These are phyloP conservation scores for Epinotia bilunana DNA, from an alignment of 2,888 invertebrate species.

Conservation along the genomic window DNA sequence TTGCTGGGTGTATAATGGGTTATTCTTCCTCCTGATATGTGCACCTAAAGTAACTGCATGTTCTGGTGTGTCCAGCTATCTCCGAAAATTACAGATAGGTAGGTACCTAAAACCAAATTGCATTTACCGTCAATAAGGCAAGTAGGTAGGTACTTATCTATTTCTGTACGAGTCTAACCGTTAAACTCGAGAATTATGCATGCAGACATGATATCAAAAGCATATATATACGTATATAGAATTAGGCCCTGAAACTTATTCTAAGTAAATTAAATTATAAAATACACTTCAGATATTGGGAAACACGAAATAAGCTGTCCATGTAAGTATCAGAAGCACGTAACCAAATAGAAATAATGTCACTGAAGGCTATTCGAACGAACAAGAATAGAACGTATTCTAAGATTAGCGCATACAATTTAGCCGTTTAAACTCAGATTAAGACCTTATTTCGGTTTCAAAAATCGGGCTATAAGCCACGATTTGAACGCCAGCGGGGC, in stretches of 20 bases:
- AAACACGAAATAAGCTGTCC: slow-evolving; percentile 59
- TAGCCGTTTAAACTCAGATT: background rate
- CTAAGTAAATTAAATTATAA: slow-evolving; percentile 56
- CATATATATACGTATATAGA: slow-evolving; percentile 41
- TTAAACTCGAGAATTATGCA: background rate
- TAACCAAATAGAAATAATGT: slow-evolving; percentile 19
- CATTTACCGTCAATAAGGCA: too few species aligned
- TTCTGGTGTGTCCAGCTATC: too few species aligned
- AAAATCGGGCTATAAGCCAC: background rate
- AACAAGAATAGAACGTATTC: background rate
- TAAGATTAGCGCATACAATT: background rate
- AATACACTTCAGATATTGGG: slow-evolving; percentile 53
- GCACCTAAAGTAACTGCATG: too few species aligned
- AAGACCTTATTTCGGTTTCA: background rate
- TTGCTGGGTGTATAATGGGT: too few species aligned
- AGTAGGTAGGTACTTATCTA: too few species aligned
- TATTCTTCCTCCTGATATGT: too few species aligned
- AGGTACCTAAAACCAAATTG: too few species aligned
- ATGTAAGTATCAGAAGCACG: slow-evolving; percentile 53
- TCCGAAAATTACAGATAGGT: too few species aligned
- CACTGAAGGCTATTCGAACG: background rate
- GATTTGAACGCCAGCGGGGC: background rate
- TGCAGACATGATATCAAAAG: slow-evolving; percentile 41
- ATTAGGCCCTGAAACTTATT: slow-evolving; percentile 61
- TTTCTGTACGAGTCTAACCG: too few species aligned